Percentiles rank a stretch among this genome's conserved stretches.
phyloP scores from a whole-genome alignment of 1,140 invertebrate genomes.

The Odontomachus brunneus region DNA sequence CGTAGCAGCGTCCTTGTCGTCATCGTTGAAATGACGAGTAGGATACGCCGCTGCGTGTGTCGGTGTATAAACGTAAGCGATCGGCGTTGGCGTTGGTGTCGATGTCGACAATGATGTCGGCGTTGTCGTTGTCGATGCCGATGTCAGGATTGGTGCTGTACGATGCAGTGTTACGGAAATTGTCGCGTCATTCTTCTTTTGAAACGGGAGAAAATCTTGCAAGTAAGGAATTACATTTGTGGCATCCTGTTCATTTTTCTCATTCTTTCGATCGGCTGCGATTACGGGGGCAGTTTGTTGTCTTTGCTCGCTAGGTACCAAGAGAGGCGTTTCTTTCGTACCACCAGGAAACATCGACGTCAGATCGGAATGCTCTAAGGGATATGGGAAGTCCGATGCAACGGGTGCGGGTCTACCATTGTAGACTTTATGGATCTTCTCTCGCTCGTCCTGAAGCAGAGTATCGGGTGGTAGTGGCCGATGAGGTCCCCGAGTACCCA shows the following conservation, averaged over 20 bases:
- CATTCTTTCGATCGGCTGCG: constrained; percentile 38
- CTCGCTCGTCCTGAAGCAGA: constrained; percentile 76
- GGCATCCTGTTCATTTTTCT: constrained; percentile 68
- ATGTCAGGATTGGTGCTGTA: constrained; percentile 53
- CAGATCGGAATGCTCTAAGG: constrained; percentile 86
- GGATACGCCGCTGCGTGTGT: constrained; percentile 73
- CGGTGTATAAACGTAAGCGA: constrained; percentile 83
- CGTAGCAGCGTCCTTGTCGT: neutral
- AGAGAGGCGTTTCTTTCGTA: constrained; percentile 80
- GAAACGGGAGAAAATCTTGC: constrained; percentile 85
- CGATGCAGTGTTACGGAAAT: constrained; percentile 82
- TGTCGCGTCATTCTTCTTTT: constrained; percentile 79
- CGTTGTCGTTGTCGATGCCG: constrained; percentile 22
- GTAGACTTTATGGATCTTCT: constrained; percentile 49
- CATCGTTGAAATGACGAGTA: constrained; percentile 66
- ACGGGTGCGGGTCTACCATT: constrained; percentile 62
- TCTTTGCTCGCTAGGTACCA: constrained; percentile 80
- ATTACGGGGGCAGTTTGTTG: constrained; percentile 28
- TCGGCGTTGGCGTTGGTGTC: constrained; percentile 75
- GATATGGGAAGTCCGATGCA: constrained; percentile 88
- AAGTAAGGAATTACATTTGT: constrained; percentile 85
- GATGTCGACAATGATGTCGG: constrained; percentile 33
- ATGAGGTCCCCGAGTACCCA: constrained; percentile 86
- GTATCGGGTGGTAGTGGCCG: constrained; percentile 86
- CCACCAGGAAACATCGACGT: constrained; percentile 71